Percentiles rank a stretch among this genome's conserved stretches.
Conservation (phyloP, 2,888 invertebrate species). For the Brachypalpus laphriformis region DNA sequence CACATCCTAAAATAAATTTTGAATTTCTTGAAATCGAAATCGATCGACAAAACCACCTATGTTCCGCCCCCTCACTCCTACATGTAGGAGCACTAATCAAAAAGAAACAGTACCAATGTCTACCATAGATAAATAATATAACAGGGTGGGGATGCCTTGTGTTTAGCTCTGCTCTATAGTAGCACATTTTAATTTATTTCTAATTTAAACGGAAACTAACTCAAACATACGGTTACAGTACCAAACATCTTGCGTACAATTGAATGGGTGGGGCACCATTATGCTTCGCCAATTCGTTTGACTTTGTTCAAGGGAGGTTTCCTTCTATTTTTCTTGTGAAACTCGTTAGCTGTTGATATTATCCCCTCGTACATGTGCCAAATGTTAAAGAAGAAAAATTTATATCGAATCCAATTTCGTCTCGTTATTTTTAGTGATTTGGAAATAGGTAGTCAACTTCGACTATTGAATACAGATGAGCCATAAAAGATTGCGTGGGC, state of each 20-base stretch:
- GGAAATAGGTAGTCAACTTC: conserved; percentile 57
- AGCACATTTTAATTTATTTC: conserved; percentile 44
- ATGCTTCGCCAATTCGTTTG: conserved; percentile 25
- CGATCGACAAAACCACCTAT: not conserved
- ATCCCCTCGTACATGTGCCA: conserved; percentile 49
- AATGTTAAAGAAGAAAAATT: conserved; percentile 41
- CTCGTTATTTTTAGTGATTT: conserved; percentile 65
- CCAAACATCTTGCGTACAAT: conserved; percentile 27
- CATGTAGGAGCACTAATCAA: conserved; percentile 7
- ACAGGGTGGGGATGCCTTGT: not conserved
- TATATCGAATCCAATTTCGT: conserved; percentile 54
- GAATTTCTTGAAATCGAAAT: not conserved
- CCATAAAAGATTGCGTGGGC: conserved; percentile 37
- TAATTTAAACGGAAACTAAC: conserved; percentile 14
- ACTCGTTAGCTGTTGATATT: conserved; percentile 52
- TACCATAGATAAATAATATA: not conserved
- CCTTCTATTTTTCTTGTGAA: conserved; percentile 2
- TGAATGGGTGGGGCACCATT: conserved; percentile 27
- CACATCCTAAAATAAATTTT: not conserved
- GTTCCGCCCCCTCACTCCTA: not conserved
- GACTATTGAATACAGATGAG: conserved; percentile 65
- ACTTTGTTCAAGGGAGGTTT: conserved; percentile 14
- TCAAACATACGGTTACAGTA: conserved; percentile 1
- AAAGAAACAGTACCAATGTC: not conserved
- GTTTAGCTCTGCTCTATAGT: not conserved